Evolutionary conservation across 1,140 invertebrate genomes (phyloP).

Genomic region (Galendromus occidentalis): DNA sequence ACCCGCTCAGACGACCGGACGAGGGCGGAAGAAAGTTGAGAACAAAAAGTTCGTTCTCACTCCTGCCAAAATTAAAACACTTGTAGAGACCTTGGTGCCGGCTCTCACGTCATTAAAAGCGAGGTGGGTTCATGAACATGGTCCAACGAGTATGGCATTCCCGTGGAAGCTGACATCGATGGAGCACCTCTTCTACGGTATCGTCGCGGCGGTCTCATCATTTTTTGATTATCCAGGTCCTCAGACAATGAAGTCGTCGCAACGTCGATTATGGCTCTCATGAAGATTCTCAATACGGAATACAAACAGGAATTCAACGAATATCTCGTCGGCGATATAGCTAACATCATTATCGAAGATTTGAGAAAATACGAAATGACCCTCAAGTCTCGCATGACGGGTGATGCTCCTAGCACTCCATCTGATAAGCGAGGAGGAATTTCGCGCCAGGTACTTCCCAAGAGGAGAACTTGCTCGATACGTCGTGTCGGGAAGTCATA

Average conservation of each 20-base stretch:
- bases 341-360: not conserved
- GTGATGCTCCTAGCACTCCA: not conserved
- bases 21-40: not conserved
- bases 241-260: not conserved
- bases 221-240: not conserved
- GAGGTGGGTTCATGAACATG: not conserved
- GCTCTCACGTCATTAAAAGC: not conserved
- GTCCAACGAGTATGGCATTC: not conserved
- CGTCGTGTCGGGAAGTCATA: not conserved
- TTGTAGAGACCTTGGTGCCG: not conserved
- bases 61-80: not conserved
- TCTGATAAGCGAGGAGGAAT: not conserved
- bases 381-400: not conserved
- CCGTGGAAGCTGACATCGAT: not conserved
- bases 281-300: not conserved
- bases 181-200: too few relatives aligned
- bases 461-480: not conserved
- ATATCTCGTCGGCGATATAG: not conserved
- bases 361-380: not conserved
- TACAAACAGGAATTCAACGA: not conserved
- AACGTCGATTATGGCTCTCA: not conserved
- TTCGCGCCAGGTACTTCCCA: not conserved
- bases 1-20: not conserved
- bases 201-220: not conserved
- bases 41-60: constrained; percentile 5